Evolutionary conservation across 2,113 vertebrate species (phyloP).

Genomic region (Myrmecophaga tridactyla): DNA sequence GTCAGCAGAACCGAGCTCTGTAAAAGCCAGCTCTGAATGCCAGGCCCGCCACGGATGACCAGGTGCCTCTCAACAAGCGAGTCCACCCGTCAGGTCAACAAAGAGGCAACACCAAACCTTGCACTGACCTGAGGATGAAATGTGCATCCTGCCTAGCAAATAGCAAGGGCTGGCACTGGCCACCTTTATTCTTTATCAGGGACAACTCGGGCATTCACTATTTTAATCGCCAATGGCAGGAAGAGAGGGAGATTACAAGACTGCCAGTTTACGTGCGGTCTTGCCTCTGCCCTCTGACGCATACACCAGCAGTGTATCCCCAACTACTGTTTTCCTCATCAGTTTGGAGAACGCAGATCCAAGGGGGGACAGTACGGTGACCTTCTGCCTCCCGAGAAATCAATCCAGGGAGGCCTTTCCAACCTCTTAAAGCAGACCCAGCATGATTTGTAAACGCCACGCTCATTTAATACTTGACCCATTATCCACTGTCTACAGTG

Average conservation of each 20-base stretch:
- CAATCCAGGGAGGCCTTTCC: background rate
- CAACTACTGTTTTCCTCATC: too few relatives aligned
- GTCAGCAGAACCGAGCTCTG: fast-evolving
- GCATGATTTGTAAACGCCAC: background rate
- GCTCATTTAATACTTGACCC: too few relatives aligned
- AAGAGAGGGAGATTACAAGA: background rate
- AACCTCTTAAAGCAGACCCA: background rate
- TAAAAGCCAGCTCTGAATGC: background rate
- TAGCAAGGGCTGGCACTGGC: background rate
- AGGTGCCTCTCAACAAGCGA: background rate
- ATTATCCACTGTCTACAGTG: fast-evolving
- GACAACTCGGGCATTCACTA: background rate
- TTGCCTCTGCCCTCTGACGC: background rate
- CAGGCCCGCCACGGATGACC: fast-evolving
- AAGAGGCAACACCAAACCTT: background rate
- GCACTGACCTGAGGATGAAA: background rate
- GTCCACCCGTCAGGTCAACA: background rate
- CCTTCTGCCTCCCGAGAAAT: background rate
- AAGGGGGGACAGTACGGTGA: background rate
- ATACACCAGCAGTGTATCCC: background rate
- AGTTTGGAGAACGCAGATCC: background rate
- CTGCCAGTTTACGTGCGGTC: background rate
- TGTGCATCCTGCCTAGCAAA: fast-evolving
- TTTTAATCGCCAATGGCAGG: background rate
- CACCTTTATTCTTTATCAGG: too few relatives aligned